Conservation (phyloP, 2,113 vertebrate genomes). For the Electrona antarctica region DNA sequence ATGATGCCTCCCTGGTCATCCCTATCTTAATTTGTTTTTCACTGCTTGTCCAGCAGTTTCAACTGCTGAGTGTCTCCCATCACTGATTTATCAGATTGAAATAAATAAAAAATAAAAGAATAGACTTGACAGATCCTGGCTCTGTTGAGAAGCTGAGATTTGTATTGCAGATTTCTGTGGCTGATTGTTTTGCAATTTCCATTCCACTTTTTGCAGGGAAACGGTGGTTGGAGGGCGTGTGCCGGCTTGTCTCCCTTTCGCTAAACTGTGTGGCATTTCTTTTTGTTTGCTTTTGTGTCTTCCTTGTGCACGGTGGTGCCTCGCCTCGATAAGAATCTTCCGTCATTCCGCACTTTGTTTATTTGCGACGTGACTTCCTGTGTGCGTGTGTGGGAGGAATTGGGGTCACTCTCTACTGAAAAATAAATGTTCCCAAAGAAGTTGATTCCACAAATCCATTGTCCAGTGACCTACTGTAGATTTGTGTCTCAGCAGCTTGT, state of each 20-base stretch:
- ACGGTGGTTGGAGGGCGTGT: conserved; percentile 50
- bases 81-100: conserved; percentile 36
- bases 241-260: conserved; percentile 44
- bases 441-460: background rate
- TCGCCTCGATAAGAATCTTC: conserved; percentile 50
- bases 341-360: conserved; percentile 63
- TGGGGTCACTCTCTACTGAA: conserved; percentile 11
- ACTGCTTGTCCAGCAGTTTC: conserved; percentile 38
- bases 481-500: too few species aligned
- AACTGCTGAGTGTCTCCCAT: background rate
- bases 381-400: conserved; percentile 8
- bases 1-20: background rate
- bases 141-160: conserved; percentile 42
- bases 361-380: conserved; percentile 57
- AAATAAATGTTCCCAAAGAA: background rate
- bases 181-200: conserved; percentile 39
- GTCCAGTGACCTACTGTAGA: too few species aligned
- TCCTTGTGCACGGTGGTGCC: conserved; percentile 35
- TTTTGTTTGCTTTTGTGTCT: conserved; percentile 55
- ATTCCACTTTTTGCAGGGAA: background rate
- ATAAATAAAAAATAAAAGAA: conserved; percentile 14
- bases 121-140: conserved; percentile 16
- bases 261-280: conserved; percentile 49
- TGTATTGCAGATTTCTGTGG: conserved; percentile 57
- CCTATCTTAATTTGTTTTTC: conserved; percentile 46